Evolutionary conservation across 2,888 invertebrate species (phyloP), one percentile per base, ranked within the genome.

Genomic region (Ennomos quercinarius): DNA sequence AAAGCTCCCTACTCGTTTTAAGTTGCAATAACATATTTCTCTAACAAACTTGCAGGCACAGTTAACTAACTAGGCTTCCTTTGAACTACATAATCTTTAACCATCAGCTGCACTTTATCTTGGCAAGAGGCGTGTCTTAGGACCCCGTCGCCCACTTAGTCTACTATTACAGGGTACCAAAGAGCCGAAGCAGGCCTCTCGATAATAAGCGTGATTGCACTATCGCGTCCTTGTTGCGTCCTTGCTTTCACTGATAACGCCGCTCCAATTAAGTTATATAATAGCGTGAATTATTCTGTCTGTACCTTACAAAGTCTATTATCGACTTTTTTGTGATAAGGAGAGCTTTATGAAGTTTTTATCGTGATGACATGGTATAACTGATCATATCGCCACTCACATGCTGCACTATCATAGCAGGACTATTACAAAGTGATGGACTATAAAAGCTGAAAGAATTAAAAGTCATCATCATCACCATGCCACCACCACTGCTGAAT

Each of bases 181-280:
- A 53, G 53, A 52, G 45, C 51, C 46, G n/a, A 36, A 12, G 13
- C 54, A 34, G 72, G 78, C 75, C 82, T 78, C 74, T 76, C 80
- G 75, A 79, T 86, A 87, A 88, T 87, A 77, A 83, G 81, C 78
- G 75, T 84, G 87, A 87, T 89, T 86, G 84, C 81, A 74, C 83
- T 87, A 87, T 84, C 86, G 69, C 71, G 86, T 87, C 90, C 89
- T 90, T 89, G 84, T 77, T 77, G 64, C 80, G 90, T 87, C 90
- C 89, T 91, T 89, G 87, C 90, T 90, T 91, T 91, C 89, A 89
- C 89, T 91, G 91, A 91, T 91, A 91, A 88, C 86, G 77, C 47
- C 35, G 57, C 55, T 61, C 17, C 57, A 62, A 55, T 58, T 57
- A 60, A 39, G 13, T 70, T 57, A 63, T 58, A 49, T 49, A 57